Evolutionary conservation across 2,888 invertebrate genomes (phyloP).

Genomic region (Cephus pygmeus): DNA sequence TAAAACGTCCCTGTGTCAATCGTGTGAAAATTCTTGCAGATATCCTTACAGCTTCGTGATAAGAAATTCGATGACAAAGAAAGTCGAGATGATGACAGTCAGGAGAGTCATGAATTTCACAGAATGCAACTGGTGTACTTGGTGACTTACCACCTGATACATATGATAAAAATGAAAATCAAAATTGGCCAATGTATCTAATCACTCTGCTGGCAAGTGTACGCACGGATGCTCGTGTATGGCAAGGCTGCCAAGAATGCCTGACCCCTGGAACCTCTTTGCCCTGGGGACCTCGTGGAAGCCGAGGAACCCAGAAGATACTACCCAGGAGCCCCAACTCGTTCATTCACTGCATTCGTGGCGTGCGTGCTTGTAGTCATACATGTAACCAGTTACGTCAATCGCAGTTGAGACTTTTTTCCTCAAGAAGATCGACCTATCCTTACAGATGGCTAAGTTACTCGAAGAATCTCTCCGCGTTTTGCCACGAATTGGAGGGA

Average conservation of each 20-base stretch:
- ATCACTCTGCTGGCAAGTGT: slow-evolving; percentile 37
- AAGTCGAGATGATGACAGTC: not conserved
- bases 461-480: not conserved
- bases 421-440: not conserved
- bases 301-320: not conserved
- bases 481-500: slow-evolving; percentile 26
- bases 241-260: slow-evolving; percentile 46
- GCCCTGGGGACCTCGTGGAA: not conserved
- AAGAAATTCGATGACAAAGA: not conserved
- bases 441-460: not conserved
- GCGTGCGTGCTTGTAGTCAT: not conserved
- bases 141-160: not conserved
- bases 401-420: not conserved
- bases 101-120: not conserved
- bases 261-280: slow-evolving; percentile 36
- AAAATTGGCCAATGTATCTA: slow-evolving; percentile 19
- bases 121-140: not conserved
- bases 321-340: not conserved
- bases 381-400: not conserved
- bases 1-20: not conserved
- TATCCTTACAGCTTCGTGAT: too few species aligned
- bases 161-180: not conserved
- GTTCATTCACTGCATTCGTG: not conserved
- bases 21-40: not conserved
- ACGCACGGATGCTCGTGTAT: slow-evolving; percentile 14